phyloP scores from a whole-genome alignment of 2,888 invertebrate species.

The Acanthosoma haemorrhoidale region DNA sequence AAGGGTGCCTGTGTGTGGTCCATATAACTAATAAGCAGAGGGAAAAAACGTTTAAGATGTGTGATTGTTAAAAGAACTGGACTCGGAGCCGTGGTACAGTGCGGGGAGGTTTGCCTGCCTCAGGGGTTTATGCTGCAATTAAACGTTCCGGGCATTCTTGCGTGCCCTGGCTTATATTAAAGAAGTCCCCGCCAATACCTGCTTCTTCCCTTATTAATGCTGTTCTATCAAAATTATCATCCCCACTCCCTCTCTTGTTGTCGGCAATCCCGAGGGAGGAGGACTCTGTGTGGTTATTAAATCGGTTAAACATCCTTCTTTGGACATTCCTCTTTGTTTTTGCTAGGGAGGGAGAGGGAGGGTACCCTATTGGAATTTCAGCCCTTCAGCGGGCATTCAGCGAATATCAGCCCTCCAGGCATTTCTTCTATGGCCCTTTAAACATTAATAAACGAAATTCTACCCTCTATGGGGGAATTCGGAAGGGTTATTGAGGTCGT shows the following conservation, averaged over 20 bases:
- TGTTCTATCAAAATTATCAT: constrained; percentile 2
- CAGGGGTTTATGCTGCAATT: neutral
- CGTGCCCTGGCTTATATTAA: neutral
- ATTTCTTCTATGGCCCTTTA: no score
- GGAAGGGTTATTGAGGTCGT: neutral
- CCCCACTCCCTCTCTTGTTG: neutral
- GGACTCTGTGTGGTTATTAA: constrained; percentile 11
- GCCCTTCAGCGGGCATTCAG: neutral
- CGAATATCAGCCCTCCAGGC: neutral
- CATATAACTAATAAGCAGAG: no score
- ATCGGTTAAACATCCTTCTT: constrained; percentile 9
- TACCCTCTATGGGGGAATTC: neutral
- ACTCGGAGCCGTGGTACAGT: no score
- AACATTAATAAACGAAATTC: constrained; percentile 11
- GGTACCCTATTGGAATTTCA: constrained; percentile 1
- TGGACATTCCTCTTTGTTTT: constrained; percentile 1
- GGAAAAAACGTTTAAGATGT: no score
- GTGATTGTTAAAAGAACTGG: no score
- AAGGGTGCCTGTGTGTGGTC: no score
- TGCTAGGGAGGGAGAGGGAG: neutral
- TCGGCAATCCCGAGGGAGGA: neutral
- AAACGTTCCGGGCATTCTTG: neutral
- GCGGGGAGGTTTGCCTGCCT: neutral
- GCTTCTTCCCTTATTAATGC: constrained; percentile 9
- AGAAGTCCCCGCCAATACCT: constrained; percentile 8